Evolutionary conservation across 2,113 vertebrate species (phyloP).

Genomic region (Sinocyclocheilus anophthalmus): DNA sequence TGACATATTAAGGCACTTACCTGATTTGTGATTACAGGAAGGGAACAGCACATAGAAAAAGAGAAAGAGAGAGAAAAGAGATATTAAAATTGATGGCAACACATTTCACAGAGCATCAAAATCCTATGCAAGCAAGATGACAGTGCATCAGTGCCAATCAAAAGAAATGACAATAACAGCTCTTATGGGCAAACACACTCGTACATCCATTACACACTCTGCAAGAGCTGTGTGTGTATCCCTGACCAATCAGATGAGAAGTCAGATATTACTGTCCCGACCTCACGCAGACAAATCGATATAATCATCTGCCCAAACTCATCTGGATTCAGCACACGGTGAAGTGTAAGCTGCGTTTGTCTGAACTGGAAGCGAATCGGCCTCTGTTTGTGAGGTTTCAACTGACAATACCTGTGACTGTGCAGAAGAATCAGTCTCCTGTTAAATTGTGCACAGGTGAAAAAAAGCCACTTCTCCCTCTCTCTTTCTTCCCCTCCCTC

Average conservation of each 20-base stretch:
- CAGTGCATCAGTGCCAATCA: not conserved
- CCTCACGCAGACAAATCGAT: constrained; percentile 36
- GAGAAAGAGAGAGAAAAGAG: not conserved
- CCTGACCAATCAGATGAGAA: constrained; percentile 11
- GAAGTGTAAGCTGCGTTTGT: not conserved
- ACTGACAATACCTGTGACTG: not conserved
- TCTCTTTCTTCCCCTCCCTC: too few relatives aligned
- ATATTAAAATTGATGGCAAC: not conserved
- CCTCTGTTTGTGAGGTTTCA: not conserved
- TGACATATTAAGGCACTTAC: constrained; percentile 55
- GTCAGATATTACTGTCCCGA: constrained; percentile 14
- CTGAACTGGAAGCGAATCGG: not conserved
- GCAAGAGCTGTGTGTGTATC: not conserved
- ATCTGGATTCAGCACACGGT: not conserved
- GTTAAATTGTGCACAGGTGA: not conserved
- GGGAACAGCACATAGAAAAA: constrained; percentile 43
- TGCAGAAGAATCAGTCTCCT: not conserved
- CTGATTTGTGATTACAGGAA: constrained; percentile 47
- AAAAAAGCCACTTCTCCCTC: not conserved
- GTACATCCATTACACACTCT: not conserved
- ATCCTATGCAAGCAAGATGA: not conserved
- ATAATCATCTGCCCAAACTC: constrained; percentile 25
- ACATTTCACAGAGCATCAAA: not conserved
- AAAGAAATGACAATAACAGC: constrained; percentile 7
- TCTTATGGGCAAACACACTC: constrained; percentile 29